phyloP scores from a whole-genome alignment of 2,113 vertebrate genomes.

The Collichthys lucidus region DNA sequence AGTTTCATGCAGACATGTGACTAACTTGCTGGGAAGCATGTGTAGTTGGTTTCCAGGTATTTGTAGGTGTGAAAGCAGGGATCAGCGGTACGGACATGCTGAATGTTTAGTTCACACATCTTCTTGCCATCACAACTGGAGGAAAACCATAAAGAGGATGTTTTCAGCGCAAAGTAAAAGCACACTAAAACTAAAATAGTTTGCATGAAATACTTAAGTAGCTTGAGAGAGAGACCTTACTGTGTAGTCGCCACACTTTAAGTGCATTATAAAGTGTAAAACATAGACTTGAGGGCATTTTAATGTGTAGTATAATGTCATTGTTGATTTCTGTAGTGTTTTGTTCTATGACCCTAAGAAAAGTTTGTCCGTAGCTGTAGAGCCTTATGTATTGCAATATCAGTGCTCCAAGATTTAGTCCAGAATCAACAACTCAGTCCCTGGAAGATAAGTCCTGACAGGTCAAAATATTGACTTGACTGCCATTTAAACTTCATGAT shows the following conservation, averaged over 20 bases:
- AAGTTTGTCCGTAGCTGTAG: too few species aligned
- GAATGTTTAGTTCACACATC: slow-evolving; percentile 43
- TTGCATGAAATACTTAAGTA: not conserved
- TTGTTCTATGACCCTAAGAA: too few species aligned
- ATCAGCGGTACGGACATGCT: not conserved
- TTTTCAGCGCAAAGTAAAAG: not conserved
- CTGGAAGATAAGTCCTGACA: too few species aligned
- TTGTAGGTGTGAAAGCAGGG: slow-evolving; percentile 33
- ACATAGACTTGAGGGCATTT: not conserved
- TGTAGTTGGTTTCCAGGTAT: slow-evolving; percentile 62
- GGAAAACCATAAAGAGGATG: not conserved
- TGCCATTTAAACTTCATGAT: too few species aligned
- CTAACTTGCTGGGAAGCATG: slow-evolving; percentile 65
- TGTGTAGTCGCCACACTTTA: too few species aligned
- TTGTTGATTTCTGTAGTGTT: not conserved
- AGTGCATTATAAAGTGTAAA: too few species aligned
- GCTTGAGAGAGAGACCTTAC: not conserved
- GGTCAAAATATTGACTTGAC: too few species aligned
- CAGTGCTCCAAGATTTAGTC: too few species aligned
- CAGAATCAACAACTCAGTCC: too few species aligned
- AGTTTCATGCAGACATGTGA: not conserved
- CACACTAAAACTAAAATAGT: not conserved
- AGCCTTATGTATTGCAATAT: too few species aligned
- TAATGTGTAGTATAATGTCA: not conserved
- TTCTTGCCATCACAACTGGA: slow-evolving; percentile 66